Base-by-base conservation (phyloP, 1,140 invertebrate species). In the Danaus plexippus region DNA sequence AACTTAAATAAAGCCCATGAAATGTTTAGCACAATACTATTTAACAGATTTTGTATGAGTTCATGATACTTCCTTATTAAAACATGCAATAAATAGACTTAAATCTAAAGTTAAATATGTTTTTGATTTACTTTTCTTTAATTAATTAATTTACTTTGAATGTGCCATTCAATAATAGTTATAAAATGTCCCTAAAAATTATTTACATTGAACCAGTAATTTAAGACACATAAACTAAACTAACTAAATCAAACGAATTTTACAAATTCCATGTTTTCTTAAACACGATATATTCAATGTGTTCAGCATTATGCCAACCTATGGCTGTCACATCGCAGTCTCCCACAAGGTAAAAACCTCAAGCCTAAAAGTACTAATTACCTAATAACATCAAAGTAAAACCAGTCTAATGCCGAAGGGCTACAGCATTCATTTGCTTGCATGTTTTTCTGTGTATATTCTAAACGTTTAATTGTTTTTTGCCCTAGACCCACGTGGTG, bases 401-500 rank as follows among this genome's bases (percentile, higher is more conserved):
- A 49, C 59, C 57, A 44, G 11, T 11, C 42, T 52, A 52, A n/a
- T 11, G 6, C 9, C 4, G 9, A 11, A 15, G 13, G 4, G 9
- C 44, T 43, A 43, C 11, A 18, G 40, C 4, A 9, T 5, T 10
- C 9, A 10, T 52, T 22, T 15, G 12, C 9, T 11, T 50, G 43
- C 13, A 41, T 11, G 46, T 2, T 5, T 40, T 50, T 45, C 1
- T 11, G 12, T 22, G 43, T 18, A 42, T 55, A 43, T 41, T n/a
- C 40, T 18, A 12, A 43, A 11, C 12, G 1, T 49, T 10, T 41
- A 52, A 12, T 44, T 42, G 53, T 57, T 69, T 75, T 66, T 69
- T 69, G 65, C 53, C 47, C 50, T 43, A 64, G 77, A 80, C 80
- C 80, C 77, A 83, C 77, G 80, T 83, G 77, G 77, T 73, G 77